Evolutionary conservation across 2,888 invertebrate genomes (phyloP), one percentile per base, ranked within the genome.

Genomic region (Zelleria hepariella): DNA sequence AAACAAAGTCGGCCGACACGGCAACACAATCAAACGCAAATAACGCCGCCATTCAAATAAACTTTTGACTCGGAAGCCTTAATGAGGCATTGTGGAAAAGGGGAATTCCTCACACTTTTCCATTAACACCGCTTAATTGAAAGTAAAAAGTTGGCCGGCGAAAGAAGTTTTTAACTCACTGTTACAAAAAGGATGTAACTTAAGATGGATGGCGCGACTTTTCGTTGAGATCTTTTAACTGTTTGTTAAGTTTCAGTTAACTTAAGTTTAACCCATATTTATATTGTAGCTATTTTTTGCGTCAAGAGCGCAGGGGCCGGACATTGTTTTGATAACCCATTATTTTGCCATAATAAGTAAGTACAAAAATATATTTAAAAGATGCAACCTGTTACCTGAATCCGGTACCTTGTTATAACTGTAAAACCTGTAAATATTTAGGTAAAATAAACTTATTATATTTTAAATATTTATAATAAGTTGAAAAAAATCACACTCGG

Each of bases 21-120:
- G 51, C 72, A 73, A 74, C 74, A 72, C 70, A 78, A 76, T 77
- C 72, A 74, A 75, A 73, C 74, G 75, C 73, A 68, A 77, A 78
- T 78, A 78, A 77, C 72, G 75, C 76, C 66, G 64, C 69, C 73
- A 70, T 77, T 77, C 72, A 73, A 71, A 42, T 42, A 72, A 75
- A 77, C 71, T 67, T 73, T 73, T 70, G 61, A 58, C 63, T 60
- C 60, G 58, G 58, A 58, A 52, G 10, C 27, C 54, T 21, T 47
- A 59, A 48, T 48, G 55, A 59, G n/a, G 25, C 48, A 47, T 49
- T 56, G 56, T 56, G 32, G 32, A 56, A 15, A 32, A 25, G 15
- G 32, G 32, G 32, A 42, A 42, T 42, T 42, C 32, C 4, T 42
- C 32, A 71, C 70, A 73, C 75, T 59, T 74, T 74, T 72, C 70